A percentile compares a stretch with the other conserved stretches of the same genome.
Conservation (phyloP, 2,797 vertebrate species). For the Prunella strophiata region DNA sequence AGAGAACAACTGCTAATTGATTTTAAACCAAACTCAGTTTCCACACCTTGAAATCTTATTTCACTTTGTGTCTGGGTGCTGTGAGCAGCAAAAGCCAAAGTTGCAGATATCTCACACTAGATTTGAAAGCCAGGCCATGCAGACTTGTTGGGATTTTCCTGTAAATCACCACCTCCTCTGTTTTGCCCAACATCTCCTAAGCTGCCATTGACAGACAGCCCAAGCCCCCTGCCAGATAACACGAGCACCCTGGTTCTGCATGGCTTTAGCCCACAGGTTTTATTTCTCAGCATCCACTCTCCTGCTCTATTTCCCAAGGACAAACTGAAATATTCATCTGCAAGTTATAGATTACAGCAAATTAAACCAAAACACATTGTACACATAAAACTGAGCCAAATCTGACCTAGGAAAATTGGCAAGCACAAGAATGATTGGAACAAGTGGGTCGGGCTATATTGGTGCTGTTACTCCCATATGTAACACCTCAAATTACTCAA, state of each 20-base stretch:
- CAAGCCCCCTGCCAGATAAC: background rate
- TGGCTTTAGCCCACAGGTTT: background rate
- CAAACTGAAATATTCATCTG: background rate
- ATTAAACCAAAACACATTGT: background rate
- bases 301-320: background rate
- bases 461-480: background rate
- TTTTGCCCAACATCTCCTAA: background rate
- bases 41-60: background rate
- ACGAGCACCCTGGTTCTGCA: fast-evolving
- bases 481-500: background rate
- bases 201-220: background rate
- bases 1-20: background rate
- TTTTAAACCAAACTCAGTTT: background rate
- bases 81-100: background rate
- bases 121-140: background rate
- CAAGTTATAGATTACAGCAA: background rate
- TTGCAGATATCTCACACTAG: background rate
- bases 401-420: background rate
- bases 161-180: background rate
- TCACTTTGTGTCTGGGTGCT: background rate
- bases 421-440: background rate
- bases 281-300: background rate
- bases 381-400: background rate
- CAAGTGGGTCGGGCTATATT: background rate
- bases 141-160: background rate